A percentile compares a stretch with the other conserved stretches of the same genome.
Conservation (phyloP, 2,797 vertebrate species). For the Trachops cirrhosus region DNA sequence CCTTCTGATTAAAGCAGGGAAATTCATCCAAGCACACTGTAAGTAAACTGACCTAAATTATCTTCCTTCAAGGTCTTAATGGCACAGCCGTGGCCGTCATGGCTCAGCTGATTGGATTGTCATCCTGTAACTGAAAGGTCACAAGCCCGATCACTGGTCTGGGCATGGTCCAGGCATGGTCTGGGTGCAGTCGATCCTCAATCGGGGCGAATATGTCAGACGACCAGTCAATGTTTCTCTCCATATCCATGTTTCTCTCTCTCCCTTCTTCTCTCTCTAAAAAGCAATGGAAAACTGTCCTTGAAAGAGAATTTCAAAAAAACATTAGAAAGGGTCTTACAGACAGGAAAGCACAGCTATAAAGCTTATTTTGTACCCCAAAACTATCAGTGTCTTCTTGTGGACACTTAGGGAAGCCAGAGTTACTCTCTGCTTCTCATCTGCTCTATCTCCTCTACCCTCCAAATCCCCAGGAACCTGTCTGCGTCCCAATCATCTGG, state of each 20-base stretch:
- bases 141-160: fast-evolving
- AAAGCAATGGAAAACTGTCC: not conserved
- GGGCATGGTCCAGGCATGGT: no score
- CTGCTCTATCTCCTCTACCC: not conserved
- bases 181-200: no score
- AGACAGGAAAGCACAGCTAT: not conserved
- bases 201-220: no score
- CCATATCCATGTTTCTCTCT: no score
- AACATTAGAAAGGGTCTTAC: not conserved
- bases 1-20: not conserved
- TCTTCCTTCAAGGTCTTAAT: not conserved
- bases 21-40: not conserved
- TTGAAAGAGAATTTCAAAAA: not conserved
- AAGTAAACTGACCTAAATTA: not conserved
- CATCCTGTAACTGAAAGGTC: no score
- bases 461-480: not conserved
- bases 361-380: not conserved
- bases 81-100: no score
- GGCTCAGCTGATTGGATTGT: no score
- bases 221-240: no score
- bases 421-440: not conserved
- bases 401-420: not conserved
- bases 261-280: not conserved
- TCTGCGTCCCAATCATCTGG: not conserved
- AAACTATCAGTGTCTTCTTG: fast-evolving